Evolutionary conservation across 2,797 vertebrate species (phyloP).

Genomic region (Megalops cyprinoides): DNA sequence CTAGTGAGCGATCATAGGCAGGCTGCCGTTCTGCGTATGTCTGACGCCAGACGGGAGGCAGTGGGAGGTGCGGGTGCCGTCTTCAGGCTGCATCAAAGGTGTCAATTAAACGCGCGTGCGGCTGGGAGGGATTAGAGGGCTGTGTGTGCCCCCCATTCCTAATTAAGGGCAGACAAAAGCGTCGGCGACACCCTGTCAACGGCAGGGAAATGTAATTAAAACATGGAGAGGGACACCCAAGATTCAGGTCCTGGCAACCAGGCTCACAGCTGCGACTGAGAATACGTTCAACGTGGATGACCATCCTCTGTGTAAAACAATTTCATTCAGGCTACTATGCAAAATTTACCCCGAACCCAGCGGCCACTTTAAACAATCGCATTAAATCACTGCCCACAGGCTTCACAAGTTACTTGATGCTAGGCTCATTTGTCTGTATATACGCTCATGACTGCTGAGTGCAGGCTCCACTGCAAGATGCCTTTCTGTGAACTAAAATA

Average conservation of each 20-base stretch:
- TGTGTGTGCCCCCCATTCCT: neutral
- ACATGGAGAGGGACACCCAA: neutral
- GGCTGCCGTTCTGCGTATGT: slow-evolving; percentile 83
- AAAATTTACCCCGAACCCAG: neutral
- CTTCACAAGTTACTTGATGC: neutral
- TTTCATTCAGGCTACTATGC: neutral
- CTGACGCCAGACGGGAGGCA: slow-evolving; percentile 85
- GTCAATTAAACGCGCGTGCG: slow-evolving; percentile 71
- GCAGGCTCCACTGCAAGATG: too few species aligned
- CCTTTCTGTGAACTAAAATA: too few species aligned
- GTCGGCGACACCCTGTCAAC: neutral
- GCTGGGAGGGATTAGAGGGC: neutral
- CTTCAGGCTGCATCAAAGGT: slow-evolving; percentile 81
- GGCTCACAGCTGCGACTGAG: neutral
- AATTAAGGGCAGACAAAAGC: slow-evolving; percentile 1
- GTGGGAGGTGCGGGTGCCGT: slow-evolving; percentile 77
- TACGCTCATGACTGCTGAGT: neutral
- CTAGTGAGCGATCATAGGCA: slow-evolving; percentile 79
- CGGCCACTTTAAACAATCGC: neutral
- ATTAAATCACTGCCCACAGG: neutral
- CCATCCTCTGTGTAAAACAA: neutral
- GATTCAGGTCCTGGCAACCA: neutral
- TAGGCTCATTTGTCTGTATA: neutral
- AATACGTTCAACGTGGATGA: neutral
- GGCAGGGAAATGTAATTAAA: too few species aligned